Conservation (phyloP, 2,113 vertebrate genomes). For the Pseudonaja textilis region DNA sequence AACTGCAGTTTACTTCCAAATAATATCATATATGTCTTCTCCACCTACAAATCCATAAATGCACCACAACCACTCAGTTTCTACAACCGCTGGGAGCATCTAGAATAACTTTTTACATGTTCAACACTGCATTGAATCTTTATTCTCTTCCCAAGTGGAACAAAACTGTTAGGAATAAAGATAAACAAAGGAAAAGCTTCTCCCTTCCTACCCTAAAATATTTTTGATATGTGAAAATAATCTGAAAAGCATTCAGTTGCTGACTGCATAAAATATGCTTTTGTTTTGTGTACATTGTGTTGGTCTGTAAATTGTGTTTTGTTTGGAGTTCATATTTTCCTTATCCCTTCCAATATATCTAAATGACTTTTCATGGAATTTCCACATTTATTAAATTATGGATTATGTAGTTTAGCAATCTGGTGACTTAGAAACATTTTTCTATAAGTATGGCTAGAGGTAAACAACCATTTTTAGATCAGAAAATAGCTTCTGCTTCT, state of each 20-base stretch:
- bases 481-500: constrained; percentile 86
- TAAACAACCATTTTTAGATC: constrained; percentile 86
- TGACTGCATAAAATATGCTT: constrained; percentile 60
- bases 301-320: constrained; percentile 55
- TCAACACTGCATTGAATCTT: background rate
- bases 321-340: constrained; percentile 58
- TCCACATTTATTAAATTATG: constrained; percentile 73
- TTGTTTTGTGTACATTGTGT: constrained; percentile 61
- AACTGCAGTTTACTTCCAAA: constrained; percentile 28
- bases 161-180: background rate
- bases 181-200: background rate
- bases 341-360: constrained; percentile 66
- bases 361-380: constrained; percentile 67
- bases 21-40: background rate
- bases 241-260: constrained; percentile 50
- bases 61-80: background rate
- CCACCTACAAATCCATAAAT: background rate
- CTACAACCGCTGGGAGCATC: background rate
- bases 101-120: background rate
- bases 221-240: constrained; percentile 24
- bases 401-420: constrained; percentile 71
- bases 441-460: constrained; percentile 72
- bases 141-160: background rate
- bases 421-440: constrained; percentile 72
- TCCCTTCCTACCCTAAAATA: background rate